Conservation (phyloP, 2,797 vertebrate genomes). For the Lutjanus campechanus region DNA sequence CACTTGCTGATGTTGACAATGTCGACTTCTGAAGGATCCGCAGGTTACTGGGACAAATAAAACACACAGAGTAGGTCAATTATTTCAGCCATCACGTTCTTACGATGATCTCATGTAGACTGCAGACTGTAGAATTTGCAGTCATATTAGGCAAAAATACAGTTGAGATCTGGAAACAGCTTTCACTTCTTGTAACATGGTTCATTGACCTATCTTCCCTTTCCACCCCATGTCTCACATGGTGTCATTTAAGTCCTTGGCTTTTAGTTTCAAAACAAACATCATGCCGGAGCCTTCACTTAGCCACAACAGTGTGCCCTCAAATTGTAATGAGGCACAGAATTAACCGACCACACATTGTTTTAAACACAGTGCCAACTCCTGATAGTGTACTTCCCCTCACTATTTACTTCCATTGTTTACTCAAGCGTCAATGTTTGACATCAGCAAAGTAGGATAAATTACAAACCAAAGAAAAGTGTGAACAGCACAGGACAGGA, state of each 20-base stretch:
- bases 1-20: constrained; percentile 83
- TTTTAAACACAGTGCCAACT: constrained; percentile 67
- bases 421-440: constrained; percentile 69
- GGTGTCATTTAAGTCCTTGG: constrained; percentile 64
- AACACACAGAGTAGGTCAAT: constrained; percentile 22
- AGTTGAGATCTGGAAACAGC: constrained; percentile 38
- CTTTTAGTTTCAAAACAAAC: constrained; percentile 76
- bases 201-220: constrained; percentile 58
- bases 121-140: not conserved
- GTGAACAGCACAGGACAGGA: constrained; percentile 74
- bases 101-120: not conserved
- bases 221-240: constrained; percentile 48
- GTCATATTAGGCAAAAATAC: not conserved
- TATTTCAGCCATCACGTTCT: not conserved
- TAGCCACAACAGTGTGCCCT: constrained; percentile 61
- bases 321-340: constrained; percentile 67
- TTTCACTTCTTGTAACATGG: constrained; percentile 32
- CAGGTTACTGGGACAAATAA: constrained; percentile 89
- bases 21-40: constrained; percentile 93
- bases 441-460: constrained; percentile 74
- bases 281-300: constrained; percentile 58
- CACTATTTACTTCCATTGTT: constrained; percentile 74
- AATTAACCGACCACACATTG: constrained; percentile 67
- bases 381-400: constrained; percentile 52
- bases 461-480: constrained; percentile 78